Conservation (phyloP, 2,888 invertebrate genomes). For the Poecilobothrus nobilitatus region DNA sequence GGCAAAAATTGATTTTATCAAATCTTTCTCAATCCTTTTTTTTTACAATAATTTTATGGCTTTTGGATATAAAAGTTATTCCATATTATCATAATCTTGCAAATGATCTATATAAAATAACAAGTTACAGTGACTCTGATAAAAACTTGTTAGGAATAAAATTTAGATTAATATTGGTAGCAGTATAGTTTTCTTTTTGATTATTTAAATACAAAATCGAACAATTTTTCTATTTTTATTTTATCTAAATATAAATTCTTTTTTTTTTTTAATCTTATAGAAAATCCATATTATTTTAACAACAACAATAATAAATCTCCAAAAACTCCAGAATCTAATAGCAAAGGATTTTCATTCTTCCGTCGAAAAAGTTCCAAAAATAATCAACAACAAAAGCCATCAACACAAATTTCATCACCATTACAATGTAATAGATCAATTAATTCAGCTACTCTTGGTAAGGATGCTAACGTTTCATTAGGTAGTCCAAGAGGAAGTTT, state of each 20-base stretch:
- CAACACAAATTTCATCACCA: conserved; percentile 28
- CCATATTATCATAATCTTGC: too few relatives aligned
- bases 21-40: too few relatives aligned
- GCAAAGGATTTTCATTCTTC: conserved; percentile 39
- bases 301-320: conserved; percentile 41
- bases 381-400: conserved; percentile 15
- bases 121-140: too few relatives aligned
- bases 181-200: too few relatives aligned
- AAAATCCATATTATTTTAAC: conserved; percentile 43
- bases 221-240: not conserved
- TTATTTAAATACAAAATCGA: too few relatives aligned
- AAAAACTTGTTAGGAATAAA: too few relatives aligned
- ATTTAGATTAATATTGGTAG: too few relatives aligned
- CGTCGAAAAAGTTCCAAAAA: conserved; percentile 34
- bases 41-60: too few relatives aligned
- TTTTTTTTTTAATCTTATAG: conserved; percentile 29
- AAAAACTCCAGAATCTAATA: conserved; percentile 40
- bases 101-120: too few relatives aligned
- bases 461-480: conserved; percentile 37
- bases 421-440: conserved; percentile 34
- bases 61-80: too few relatives aligned
- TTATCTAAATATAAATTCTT: not conserved
- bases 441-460: conserved; percentile 40
- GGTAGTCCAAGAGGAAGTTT: conserved; percentile 42
- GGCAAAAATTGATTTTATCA: too few relatives aligned